Conservation (phyloP, 2,888 invertebrate species). For the Cheilosia impressa region DNA sequence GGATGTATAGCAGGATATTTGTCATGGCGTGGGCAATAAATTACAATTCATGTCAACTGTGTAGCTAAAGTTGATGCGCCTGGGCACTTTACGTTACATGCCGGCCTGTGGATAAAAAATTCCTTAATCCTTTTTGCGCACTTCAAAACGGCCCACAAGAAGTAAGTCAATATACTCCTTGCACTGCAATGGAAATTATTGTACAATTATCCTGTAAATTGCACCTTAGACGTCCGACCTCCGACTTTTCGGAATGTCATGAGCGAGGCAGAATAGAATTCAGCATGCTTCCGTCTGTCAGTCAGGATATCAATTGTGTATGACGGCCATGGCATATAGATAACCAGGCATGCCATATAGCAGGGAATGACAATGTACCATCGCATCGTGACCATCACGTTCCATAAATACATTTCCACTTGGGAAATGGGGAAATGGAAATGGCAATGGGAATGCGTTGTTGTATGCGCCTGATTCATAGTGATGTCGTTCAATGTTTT, state of each 20-base stretch:
- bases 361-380: constrained; percentile 34
- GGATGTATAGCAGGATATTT: constrained; percentile 42
- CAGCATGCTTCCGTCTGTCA: not conserved
- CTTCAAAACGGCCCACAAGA: not conserved
- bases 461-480: constrained; percentile 12
- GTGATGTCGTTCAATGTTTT: constrained; percentile 34
- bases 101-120: constrained; percentile 27
- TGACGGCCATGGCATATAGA: constrained; percentile 35
- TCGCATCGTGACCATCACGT: constrained; percentile 20
- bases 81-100: constrained; percentile 30
- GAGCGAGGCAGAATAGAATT: constrained; percentile 1
- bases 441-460: constrained; percentile 2
- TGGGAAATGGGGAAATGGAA: constrained; percentile 2
- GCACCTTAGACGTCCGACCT: constrained; percentile 22
- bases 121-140: not conserved
- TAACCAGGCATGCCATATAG: constrained; percentile 7
- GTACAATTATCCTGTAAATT: constrained; percentile 29
- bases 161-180: constrained; percentile 22
- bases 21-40: constrained; percentile 55
- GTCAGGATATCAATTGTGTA: constrained; percentile 59
- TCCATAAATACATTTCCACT: constrained; percentile 31
- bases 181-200: constrained; percentile 38
- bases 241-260: constrained; percentile 55
- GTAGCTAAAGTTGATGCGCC: constrained; percentile 59
- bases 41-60: constrained; percentile 58